Conservation (phyloP, 2,888 invertebrate genomes). For the Liposcelis brunnea region DNA sequence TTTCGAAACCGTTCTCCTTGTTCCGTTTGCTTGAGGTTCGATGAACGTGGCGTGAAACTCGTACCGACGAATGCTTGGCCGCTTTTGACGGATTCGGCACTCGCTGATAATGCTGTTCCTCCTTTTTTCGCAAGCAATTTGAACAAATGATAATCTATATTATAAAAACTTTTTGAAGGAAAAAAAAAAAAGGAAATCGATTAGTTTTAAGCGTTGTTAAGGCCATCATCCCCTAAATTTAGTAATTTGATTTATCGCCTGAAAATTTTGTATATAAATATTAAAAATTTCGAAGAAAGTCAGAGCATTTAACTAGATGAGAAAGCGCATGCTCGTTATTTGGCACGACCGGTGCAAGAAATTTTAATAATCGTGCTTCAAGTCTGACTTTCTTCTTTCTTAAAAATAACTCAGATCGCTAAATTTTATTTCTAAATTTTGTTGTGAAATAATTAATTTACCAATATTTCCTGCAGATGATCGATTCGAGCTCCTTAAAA, state of each 20-base stretch:
- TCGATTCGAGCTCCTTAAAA: constrained; percentile 30
- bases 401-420: too few species aligned
- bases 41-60: constrained; percentile 31
- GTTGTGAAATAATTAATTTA: constrained; percentile 20
- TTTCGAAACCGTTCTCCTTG: constrained; percentile 33
- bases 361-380: too few species aligned
- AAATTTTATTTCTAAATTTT: not conserved
- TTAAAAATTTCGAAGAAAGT: too few species aligned
- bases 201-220: too few species aligned
- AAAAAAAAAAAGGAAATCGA: constrained; percentile 1
- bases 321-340: too few species aligned
- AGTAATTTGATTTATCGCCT: too few species aligned
- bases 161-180: constrained; percentile 1
- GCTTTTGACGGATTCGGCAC: constrained; percentile 45
- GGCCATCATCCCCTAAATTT: too few species aligned
- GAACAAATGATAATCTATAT: constrained; percentile 16
- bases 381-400: too few species aligned
- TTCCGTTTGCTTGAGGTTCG: constrained; percentile 35
- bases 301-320: too few species aligned
- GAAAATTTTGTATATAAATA: too few species aligned
- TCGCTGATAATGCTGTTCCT: constrained; percentile 40
- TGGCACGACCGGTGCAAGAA: too few species aligned
- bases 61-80: constrained; percentile 34
- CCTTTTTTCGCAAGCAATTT: constrained; percentile 16
- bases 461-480: constrained; percentile 40